Evolutionary conservation across 37 sponge, comb jelly and placozoan species (phyloP).

Genomic region (Chondrosia reniformis): DNA sequence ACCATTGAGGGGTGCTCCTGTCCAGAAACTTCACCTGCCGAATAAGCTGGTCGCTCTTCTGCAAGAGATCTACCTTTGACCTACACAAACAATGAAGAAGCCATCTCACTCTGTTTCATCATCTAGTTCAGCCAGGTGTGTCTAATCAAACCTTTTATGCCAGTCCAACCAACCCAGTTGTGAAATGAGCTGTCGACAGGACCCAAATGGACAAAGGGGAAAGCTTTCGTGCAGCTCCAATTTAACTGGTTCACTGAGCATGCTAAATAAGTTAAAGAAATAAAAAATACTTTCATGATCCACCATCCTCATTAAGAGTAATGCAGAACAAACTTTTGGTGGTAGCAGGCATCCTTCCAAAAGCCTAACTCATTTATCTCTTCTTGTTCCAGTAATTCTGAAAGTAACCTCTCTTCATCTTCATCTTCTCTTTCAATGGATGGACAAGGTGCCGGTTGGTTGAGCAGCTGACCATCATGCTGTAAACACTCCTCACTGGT

Average conservation of each 20-base stretch:
- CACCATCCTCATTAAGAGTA: too few relatives aligned
- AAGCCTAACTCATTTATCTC: slow-evolving; percentile 29
- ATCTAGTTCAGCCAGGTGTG: background rate
- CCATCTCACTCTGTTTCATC: too few relatives aligned
- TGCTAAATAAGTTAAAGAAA: too few relatives aligned
- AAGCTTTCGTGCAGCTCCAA: too few relatives aligned
- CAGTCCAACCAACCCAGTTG: slow-evolving; percentile 16
- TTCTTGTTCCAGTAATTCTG: slow-evolving; percentile 28
- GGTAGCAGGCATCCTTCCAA: slow-evolving; percentile 5
- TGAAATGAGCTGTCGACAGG: slow-evolving; percentile 16
- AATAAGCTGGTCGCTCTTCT: slow-evolving; percentile 74
- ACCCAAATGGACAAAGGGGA: too few relatives aligned
- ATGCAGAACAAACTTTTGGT: slow-evolving; percentile 24
- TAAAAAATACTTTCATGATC: too few relatives aligned
- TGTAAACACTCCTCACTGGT: slow-evolving; percentile 80
- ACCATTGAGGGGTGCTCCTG: slow-evolving; percentile 57
- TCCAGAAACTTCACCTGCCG: slow-evolving; percentile 86
- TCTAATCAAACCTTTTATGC: slow-evolving; percentile 15
- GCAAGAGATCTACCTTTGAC: slow-evolving; percentile 66
- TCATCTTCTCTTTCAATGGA: background rate
- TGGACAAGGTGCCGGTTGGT: slow-evolving; percentile 37
- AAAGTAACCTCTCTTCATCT: slow-evolving; percentile 26
- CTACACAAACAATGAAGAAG: slow-evolving; percentile 28
- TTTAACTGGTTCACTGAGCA: too few relatives aligned
- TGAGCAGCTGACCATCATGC: slow-evolving; percentile 35